Conservation (phyloP, 2,797 vertebrate species). For the Carduelis carduelis region DNA sequence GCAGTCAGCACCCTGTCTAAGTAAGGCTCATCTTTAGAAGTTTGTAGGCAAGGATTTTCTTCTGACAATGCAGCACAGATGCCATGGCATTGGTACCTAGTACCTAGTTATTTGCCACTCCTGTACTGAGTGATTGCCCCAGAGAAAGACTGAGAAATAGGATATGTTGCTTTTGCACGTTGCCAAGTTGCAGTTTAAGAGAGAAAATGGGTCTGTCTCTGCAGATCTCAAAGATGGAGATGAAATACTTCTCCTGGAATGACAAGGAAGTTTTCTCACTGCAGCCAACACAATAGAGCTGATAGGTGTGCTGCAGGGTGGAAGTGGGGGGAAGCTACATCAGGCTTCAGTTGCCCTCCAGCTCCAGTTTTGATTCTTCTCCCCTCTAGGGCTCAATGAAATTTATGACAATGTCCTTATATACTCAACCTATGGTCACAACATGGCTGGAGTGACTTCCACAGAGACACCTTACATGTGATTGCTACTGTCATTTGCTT, state of each 20-base stretch:
- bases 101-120: background rate
- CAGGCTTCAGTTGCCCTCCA: background rate
- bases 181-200: background rate
- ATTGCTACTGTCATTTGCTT: background rate
- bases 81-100: background rate
- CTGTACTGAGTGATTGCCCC: background rate
- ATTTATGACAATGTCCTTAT: background rate
- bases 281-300: rapidly evolving
- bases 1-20: background rate
- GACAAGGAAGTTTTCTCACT: background rate
- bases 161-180: rapidly evolving
- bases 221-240: background rate
- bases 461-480: background rate
- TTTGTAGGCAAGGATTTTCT: background rate
- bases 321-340: background rate
- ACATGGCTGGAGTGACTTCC: background rate
- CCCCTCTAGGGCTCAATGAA: background rate
- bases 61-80: background rate
- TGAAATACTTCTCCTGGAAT: background rate
- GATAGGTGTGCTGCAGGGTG: background rate
- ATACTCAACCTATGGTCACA: background rate
- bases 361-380: background rate
- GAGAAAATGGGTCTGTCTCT: background rate
- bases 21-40: background rate
- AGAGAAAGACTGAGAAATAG: background rate